phyloP scores from a whole-genome alignment of 2,113 vertebrate species.

The Onychostruthus taczanowskii region DNA sequence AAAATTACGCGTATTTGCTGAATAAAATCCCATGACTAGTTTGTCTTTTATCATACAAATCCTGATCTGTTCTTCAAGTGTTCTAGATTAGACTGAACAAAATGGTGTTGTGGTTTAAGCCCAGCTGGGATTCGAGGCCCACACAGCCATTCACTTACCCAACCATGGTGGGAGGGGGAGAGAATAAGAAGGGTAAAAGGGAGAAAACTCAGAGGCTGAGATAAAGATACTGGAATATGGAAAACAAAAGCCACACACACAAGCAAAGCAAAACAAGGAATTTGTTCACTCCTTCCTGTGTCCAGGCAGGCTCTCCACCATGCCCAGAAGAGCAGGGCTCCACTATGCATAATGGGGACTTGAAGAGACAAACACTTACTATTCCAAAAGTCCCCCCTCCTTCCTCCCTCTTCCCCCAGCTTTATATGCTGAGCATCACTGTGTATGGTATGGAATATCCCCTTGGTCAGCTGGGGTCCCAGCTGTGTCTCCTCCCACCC shows the following conservation, averaged over 20 bases:
- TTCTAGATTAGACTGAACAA: not conserved
- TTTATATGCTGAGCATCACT: not conserved
- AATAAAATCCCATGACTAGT: not conserved
- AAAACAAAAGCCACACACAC: not conserved
- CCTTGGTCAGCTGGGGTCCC: not conserved
- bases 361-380: not conserved
- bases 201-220: not conserved
- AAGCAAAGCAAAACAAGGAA: not conserved
- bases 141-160: fast-evolving
- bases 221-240: not conserved
- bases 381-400: not conserved
- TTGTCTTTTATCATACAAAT: not conserved
- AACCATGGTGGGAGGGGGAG: fast-evolving
- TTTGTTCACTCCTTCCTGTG: fast-evolving
- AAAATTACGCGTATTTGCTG: not conserved
- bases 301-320: not conserved
- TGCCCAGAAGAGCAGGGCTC: not conserved
- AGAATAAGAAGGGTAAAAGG: not conserved
- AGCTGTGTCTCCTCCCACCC: not conserved
- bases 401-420: not conserved
- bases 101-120: not conserved
- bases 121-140: not conserved
- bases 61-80: not conserved
- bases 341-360: fast-evolving
- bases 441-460: not conserved